Conservation (phyloP, 2,888 invertebrate genomes). For the Stenichneumon culpator region DNA sequence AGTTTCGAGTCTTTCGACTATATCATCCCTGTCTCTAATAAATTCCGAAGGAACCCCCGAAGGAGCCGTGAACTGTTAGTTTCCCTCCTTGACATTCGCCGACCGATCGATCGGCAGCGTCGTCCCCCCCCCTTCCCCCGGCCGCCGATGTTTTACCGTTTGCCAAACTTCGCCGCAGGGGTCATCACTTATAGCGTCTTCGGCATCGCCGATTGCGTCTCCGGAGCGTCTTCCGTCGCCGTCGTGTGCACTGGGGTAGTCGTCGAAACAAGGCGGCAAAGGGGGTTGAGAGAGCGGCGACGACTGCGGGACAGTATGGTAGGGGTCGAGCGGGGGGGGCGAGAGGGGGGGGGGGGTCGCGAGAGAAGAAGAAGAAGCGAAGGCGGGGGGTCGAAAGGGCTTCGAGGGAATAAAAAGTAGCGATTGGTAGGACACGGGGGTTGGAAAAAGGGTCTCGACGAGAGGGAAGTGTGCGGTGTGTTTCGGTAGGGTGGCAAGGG, state of each 20-base stretch:
- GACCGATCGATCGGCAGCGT: neutral
- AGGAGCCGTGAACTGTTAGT: slow-evolving; percentile 7
- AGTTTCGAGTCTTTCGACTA: neutral
- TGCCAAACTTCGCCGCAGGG: slow-evolving; percentile 38
- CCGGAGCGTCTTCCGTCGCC: slow-evolving; percentile 63
- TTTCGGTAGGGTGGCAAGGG: slow-evolving; percentile 24
- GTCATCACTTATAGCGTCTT: slow-evolving; percentile 34
- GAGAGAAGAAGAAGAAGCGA: slow-evolving; percentile 68
- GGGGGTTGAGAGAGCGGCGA: slow-evolving; percentile 46
- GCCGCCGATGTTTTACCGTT: slow-evolving; percentile 33
- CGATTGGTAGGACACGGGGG: slow-evolving; percentile 82
- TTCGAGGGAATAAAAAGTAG: slow-evolving; percentile 76
- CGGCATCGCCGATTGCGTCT: slow-evolving; percentile 53
- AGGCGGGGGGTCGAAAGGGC: slow-evolving; percentile 66
- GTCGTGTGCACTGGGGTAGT: slow-evolving; percentile 53
- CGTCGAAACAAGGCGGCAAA: slow-evolving; percentile 10
- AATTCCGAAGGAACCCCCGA: neutral
- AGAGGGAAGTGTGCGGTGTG: slow-evolving; percentile 51
- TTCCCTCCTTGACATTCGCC: neutral
- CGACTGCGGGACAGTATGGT: slow-evolving; percentile 35
- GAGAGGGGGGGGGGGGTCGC: slow-evolving; percentile 17
- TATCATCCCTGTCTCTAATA: neutral
- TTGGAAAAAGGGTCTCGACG: slow-evolving; percentile 74
- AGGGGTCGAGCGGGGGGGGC: neutral
- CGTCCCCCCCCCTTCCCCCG: neutral